Percentiles rank a stretch among this genome's conserved stretches.
Evolutionary conservation across 2,113 vertebrate species (phyloP).

Genomic region (Loxodonta africana): DNA sequence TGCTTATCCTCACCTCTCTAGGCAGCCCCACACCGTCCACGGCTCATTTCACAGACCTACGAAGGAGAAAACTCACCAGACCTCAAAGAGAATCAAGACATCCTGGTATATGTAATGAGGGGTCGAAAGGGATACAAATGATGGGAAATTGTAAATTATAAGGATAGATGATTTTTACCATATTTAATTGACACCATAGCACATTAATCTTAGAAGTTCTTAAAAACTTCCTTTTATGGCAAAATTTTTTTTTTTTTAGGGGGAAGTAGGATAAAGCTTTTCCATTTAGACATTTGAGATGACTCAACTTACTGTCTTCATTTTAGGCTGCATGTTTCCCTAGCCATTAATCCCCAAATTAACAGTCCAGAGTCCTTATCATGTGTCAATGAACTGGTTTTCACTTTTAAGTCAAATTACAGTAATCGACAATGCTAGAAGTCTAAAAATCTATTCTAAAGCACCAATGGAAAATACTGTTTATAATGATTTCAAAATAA

Average conservation of each 20-base stretch:
- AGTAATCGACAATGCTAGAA: constrained; percentile 1
- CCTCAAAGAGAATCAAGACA: background rate
- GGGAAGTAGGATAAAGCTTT: background rate
- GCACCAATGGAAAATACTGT: background rate
- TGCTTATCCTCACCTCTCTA: background rate
- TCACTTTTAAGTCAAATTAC: constrained; percentile 6
- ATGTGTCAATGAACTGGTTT: background rate
- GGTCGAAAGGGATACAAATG: background rate
- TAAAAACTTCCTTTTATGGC: background rate
- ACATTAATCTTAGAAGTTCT: background rate
- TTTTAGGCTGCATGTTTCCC: background rate
- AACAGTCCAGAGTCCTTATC: background rate
- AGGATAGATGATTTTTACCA: background rate
- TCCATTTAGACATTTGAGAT: background rate
- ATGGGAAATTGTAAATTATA: background rate
- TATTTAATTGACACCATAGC: background rate
- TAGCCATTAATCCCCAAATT: background rate
- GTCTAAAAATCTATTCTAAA: background rate
- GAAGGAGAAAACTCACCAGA: background rate
- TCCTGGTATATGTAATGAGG: background rate
- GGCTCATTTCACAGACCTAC: background rate
- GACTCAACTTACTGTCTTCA: background rate
- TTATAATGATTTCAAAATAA: constrained; percentile 16
- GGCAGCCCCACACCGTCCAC: background rate
- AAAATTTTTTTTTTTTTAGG: background rate